phyloP scores from a whole-genome alignment of 2,113 vertebrate species.

The Toxostoma redivivum region DNA sequence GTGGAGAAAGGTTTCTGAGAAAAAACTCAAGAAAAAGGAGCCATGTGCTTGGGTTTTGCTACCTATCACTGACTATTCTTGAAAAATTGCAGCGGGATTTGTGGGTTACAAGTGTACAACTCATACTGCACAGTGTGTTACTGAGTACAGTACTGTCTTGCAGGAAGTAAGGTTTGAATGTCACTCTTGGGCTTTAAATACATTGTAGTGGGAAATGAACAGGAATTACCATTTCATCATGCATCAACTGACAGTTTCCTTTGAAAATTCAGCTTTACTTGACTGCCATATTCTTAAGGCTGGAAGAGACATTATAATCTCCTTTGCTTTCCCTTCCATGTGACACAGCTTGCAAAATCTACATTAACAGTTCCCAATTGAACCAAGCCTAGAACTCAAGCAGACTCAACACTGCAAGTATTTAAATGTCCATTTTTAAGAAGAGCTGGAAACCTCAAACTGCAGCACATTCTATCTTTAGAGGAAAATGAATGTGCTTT shows the following conservation, averaged over 20 bases:
- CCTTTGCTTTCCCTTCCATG: not conserved
- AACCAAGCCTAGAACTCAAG: not conserved
- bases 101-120: not conserved
- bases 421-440: not conserved
- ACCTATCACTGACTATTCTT: not conserved
- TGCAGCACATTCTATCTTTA: not conserved
- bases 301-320: not conserved
- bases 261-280: not conserved
- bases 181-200: not conserved
- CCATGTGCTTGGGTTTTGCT: not conserved
- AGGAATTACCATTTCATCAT: not conserved
- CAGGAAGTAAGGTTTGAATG: not conserved
- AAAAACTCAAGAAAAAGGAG: not conserved
- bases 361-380: not conserved
- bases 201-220: not conserved
- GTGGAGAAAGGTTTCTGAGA: not conserved
- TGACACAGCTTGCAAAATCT: not conserved
- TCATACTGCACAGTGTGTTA: not conserved
- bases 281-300: not conserved
- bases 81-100: not conserved
- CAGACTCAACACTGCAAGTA: not conserved
- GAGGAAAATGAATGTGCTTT: constrained; percentile 16
- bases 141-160: not conserved
- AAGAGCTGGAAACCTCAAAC: not conserved
- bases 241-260: not conserved